Conservation (phyloP, 2,113 vertebrate genomes). For the Zosterops hypoxanthus region DNA sequence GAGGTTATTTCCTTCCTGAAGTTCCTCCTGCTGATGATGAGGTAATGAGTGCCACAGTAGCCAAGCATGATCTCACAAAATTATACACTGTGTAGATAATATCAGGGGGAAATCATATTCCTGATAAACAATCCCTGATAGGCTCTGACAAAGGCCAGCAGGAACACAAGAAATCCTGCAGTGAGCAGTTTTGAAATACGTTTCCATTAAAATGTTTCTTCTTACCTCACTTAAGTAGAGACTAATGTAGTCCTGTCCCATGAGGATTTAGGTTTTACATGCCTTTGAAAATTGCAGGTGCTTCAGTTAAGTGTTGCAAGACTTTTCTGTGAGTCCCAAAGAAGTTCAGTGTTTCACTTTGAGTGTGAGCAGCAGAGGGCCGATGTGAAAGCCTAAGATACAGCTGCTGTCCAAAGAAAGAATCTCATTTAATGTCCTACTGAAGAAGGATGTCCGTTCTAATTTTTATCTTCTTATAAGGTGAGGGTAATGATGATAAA, state of each 20-base stretch:
- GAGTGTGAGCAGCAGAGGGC: background rate
- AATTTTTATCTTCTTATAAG: background rate
- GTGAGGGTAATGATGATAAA: background rate
- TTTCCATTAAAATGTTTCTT: background rate
- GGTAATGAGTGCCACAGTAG: background rate
- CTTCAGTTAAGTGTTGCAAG: background rate
- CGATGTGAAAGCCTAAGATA: background rate
- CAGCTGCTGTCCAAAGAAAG: background rate
- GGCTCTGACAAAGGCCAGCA: background rate
- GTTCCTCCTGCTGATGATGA: background rate
- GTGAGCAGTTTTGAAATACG: background rate
- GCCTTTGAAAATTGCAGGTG: background rate
- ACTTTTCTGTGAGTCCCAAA: background rate
- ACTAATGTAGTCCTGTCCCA: background rate
- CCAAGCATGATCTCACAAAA: background rate
- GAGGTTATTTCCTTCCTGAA: background rate
- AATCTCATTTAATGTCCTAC: background rate
- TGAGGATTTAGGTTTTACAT: background rate
- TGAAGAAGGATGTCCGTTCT: background rate
- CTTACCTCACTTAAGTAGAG: background rate
- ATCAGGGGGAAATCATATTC: background rate
- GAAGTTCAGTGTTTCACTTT: background rate
- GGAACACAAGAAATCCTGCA: background rate
- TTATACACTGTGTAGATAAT: background rate
- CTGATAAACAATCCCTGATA: background rate